Evolutionary conservation across 1,140 invertebrate species (phyloP), one percentile per base, ranked within the genome.

Genomic region (Rhynchophorus ferrugineus): DNA sequence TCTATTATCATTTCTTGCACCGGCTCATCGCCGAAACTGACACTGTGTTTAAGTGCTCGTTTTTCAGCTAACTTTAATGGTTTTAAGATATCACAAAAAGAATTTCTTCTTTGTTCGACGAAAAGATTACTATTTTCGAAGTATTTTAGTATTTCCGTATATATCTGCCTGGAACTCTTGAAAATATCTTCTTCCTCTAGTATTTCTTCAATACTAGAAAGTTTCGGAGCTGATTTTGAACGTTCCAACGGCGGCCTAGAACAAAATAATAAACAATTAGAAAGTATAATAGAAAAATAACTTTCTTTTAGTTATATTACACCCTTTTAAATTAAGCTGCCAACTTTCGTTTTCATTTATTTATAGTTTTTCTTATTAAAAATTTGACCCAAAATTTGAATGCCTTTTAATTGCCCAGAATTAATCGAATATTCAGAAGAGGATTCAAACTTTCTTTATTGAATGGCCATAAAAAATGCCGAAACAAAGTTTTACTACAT

Each of bases 141-240:
- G 46, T 65, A 61, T 29, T 61, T 44, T 18, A 67, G 43, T 18
- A 65, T 58, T 36, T 54, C 60, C 47, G 54, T 50, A 44, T 62
- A 51, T 11, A 48, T 60, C 39, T 50, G 59, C 33, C 55, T 33
- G 35, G 57, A 55, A 24, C 53, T 57, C 14, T 54, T 43, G 13
- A 58, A 60, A 8, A 84, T 80, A 48, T 86, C 83, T 61, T 88
- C 85, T 64, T 89, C 87, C 45, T 89, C 91, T 11, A 84, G 78
- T 49, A 87, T 85, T 71, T 99, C 95, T 65, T 95, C 90, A 55
- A 98, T 98, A 18, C 89, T 83, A 46, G 87, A 89, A 2, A 99
- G 73, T 67, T 95, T 94, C 0, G 95, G 95, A 3, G 95, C 95
- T 29, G 89, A 93, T 69, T 95, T 95, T 0, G 91, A 95, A 52